phyloP scores from a whole-genome alignment of 2,888 invertebrate genomes.

The Lithophane ornitopus region DNA sequence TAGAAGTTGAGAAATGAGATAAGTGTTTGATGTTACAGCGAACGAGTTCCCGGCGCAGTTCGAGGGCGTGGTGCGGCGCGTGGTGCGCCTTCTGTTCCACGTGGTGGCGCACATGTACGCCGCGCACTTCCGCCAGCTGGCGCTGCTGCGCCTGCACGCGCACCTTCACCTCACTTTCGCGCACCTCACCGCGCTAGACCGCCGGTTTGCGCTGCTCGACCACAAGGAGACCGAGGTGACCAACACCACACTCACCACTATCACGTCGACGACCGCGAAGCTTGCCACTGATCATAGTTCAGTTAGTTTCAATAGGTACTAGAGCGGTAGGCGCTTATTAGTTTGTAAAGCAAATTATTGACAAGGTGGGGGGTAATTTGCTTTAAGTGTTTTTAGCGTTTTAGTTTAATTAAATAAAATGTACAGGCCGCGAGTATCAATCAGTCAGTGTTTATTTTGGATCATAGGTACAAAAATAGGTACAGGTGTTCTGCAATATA shows the following conservation, averaged over 20 bases:
- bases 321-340: too few species aligned
- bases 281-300: neutral
- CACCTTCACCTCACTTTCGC: slow-evolving; percentile 99
- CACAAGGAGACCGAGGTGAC: slow-evolving; percentile 97
- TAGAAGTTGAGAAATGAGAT: neutral
- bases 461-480: too few species aligned
- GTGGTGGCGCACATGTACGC: slow-evolving; percentile 99
- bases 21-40: slow-evolving; percentile 88
- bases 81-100: slow-evolving; percentile 98
- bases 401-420: too few species aligned
- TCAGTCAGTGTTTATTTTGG: too few species aligned
- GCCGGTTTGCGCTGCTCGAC: slow-evolving; percentile 97
- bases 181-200: slow-evolving; percentile 96
- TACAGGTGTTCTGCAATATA: too few species aligned
- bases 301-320: neutral
- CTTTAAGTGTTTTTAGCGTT: too few species aligned
- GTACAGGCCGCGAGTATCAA: too few species aligned
- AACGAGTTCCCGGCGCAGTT: slow-evolving; percentile 98
- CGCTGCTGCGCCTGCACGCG: slow-evolving; percentile 97
- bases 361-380: too few species aligned
- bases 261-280: too few species aligned
- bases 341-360: too few species aligned
- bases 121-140: slow-evolving; percentile 98
- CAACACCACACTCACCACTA: neutral
- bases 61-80: slow-evolving; percentile 98